These are phyloP conservation scores for Didymodactylos carnosus DNA, from an alignment of 2,888 invertebrate species.

Conservation along the genomic window DNA sequence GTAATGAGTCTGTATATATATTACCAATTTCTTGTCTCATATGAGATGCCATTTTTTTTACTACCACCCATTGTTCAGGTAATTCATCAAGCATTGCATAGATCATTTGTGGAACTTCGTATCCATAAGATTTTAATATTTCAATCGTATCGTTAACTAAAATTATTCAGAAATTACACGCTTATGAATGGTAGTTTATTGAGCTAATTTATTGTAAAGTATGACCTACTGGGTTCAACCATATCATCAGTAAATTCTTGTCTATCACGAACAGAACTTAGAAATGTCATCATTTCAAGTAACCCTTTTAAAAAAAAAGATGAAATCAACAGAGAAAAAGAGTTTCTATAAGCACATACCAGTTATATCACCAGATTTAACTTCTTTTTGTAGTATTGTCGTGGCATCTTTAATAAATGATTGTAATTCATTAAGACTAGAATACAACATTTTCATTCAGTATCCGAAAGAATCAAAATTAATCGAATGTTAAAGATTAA, in stretches of 20 bases:
- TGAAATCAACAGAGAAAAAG: too few species aligned
- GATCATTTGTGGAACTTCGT: conserved; percentile 86
- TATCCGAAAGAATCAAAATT: too few species aligned
- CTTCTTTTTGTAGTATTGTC: background rate
- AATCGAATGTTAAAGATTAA: too few species aligned
- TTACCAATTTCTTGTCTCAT: conserved; percentile 86
- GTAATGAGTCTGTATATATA: too few species aligned
- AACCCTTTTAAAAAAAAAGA: conserved; percentile 71
- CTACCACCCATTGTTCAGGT: conserved; percentile 83
- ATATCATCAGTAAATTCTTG: conserved; percentile 70
- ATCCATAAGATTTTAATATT: conserved; percentile 72
- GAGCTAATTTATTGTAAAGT: too few species aligned
- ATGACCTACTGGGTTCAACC: conserved; percentile 86
- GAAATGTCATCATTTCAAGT: conserved; percentile 71
- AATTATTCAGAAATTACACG: too few species aligned
- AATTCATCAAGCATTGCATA: conserved; percentile 60
- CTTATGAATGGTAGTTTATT: too few species aligned
- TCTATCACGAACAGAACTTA: conserved; percentile 75
- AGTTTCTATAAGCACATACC: too few species aligned
- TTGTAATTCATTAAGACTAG: background rate
- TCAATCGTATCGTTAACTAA: conserved; percentile 77
- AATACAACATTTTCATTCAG: too few species aligned
- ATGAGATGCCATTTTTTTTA: conserved; percentile 69
- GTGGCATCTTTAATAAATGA: background rate
- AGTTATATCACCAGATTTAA: background rate